Conservation (phyloP, 2,888 invertebrate genomes). For the Yponomeuta plumbellus region DNA sequence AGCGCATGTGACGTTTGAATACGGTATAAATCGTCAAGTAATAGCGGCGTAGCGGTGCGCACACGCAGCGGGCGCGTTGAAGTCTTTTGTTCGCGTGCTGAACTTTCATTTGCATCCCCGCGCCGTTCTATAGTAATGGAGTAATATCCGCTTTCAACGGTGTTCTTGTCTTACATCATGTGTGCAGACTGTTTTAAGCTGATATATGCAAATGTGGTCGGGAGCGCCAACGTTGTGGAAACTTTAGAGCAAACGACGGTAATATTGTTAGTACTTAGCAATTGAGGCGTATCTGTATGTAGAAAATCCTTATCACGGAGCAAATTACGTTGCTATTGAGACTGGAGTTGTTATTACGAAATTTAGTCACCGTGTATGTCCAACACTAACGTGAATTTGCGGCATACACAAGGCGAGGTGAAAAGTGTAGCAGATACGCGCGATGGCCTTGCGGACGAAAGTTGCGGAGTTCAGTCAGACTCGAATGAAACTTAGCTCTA, state of each 20-base stretch:
- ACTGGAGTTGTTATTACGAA: neutral
- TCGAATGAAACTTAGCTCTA: neutral
- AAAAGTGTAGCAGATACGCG: slow-evolving; percentile 46
- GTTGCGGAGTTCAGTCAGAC: slow-evolving; percentile 24
- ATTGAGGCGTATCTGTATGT: neutral
- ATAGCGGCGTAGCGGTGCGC: slow-evolving; percentile 28
- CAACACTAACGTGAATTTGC: neutral
- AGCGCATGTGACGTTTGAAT: slow-evolving; percentile 25
- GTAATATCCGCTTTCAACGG: slow-evolving; percentile 17
- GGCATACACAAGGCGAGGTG: slow-evolving; percentile 35
- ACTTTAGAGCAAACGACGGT: neutral
- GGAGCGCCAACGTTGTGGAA: neutral
- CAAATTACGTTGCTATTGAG: neutral
- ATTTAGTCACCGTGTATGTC: neutral
- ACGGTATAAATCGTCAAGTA: slow-evolving; percentile 33
- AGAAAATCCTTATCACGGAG: neutral
- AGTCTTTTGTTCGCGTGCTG: slow-evolving; percentile 47
- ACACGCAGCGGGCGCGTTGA: slow-evolving; percentile 43
- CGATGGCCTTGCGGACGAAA: slow-evolving; percentile 40
- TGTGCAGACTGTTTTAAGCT: slow-evolving; percentile 22
- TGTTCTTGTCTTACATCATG: slow-evolving; percentile 17
- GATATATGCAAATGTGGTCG: neutral
- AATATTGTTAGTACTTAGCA: neutral
- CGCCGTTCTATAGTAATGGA: slow-evolving; percentile 18
- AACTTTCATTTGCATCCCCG: slow-evolving; percentile 21